Evolutionary conservation across 30 jellyfish, hydroid and myxozoan species (phyloP).

Genomic region (Hydractinia echinata): DNA sequence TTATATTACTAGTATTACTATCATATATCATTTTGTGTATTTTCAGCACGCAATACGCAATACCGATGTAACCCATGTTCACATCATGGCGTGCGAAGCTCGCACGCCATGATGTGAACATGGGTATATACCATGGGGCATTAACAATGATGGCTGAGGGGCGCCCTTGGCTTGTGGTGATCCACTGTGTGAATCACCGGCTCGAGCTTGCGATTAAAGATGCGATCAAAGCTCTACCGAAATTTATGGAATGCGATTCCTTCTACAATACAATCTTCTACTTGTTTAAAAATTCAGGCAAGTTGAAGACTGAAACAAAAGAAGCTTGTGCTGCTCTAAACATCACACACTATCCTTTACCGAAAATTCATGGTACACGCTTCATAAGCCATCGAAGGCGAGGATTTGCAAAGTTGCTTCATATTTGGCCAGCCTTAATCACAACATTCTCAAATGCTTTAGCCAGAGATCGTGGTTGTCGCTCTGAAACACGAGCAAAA

Average conservation of each 20-base stretch:
- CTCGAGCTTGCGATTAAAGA: neutral
- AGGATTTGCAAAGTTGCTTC: slow-evolving; percentile 31
- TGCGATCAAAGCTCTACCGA: slow-evolving; percentile 21
- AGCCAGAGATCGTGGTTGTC: slow-evolving; percentile 1
- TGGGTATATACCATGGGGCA: slow-evolving; percentile 49
- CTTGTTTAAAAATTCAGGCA: slow-evolving; percentile 43
- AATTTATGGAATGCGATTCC: slow-evolving; percentile 31
- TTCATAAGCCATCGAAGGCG: neutral
- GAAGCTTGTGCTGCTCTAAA: slow-evolving; percentile 39
- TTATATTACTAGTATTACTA: too few species aligned
- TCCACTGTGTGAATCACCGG: too few species aligned
- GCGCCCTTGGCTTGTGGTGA: too few species aligned
- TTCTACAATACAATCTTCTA: neutral
- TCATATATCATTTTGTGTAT: too few species aligned
- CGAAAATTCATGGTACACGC: neutral
- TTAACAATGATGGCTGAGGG: too few species aligned
- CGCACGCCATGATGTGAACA: too few species aligned
- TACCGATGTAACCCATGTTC: too few species aligned
- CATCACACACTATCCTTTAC: slow-evolving; percentile 38
- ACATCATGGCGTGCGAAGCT: too few species aligned
- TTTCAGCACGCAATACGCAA: too few species aligned
- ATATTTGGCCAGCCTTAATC: slow-evolving; percentile 43
- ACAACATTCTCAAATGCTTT: neutral
- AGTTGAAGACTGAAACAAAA: slow-evolving; percentile 30
- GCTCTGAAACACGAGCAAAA: slow-evolving; percentile 47